phyloP scores from a whole-genome alignment of 1,140 invertebrate species.

The Carcinoscorpius rotundicauda region DNA sequence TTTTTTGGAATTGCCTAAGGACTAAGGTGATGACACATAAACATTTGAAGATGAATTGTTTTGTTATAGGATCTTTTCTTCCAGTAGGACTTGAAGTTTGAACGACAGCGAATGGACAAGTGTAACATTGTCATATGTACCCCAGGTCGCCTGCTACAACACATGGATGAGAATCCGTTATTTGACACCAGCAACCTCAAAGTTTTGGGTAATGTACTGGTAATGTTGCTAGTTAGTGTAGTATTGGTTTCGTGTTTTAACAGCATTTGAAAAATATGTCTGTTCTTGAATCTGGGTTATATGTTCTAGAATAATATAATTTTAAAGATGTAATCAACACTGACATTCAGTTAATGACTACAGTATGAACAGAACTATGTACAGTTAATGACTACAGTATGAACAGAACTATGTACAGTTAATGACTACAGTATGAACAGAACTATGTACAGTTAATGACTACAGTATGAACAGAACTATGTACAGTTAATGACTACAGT shows the following conservation, averaged over 20 bases:
- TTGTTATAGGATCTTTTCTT: constrained; percentile 1
- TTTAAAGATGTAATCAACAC: not conserved
- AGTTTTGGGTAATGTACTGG: constrained; percentile 38
- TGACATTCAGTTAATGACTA: not conserved
- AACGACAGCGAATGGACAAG: constrained; percentile 65
- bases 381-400: too few species aligned
- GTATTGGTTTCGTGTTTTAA: constrained; percentile 7
- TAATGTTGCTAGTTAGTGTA: constrained; percentile 5
- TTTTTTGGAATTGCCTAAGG: too few species aligned
- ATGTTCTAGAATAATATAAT: constrained; percentile 3
- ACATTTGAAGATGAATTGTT: not conserved
- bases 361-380: too few species aligned
- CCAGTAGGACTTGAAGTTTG: constrained; percentile 72
- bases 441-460: too few species aligned
- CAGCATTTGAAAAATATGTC: not conserved
- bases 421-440: too few species aligned
- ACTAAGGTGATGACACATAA: too few species aligned
- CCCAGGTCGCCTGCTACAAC: constrained; percentile 86
- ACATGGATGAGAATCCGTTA: constrained; percentile 92
- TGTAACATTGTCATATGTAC: constrained; percentile 96
- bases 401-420: too few species aligned
- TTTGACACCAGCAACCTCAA: constrained; percentile 74
- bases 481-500: too few species aligned
- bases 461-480: too few species aligned
- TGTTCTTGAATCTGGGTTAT: not conserved